Evolutionary conservation across 2,888 invertebrate species (phyloP).

Genomic region (Athrips mouffetella): DNA sequence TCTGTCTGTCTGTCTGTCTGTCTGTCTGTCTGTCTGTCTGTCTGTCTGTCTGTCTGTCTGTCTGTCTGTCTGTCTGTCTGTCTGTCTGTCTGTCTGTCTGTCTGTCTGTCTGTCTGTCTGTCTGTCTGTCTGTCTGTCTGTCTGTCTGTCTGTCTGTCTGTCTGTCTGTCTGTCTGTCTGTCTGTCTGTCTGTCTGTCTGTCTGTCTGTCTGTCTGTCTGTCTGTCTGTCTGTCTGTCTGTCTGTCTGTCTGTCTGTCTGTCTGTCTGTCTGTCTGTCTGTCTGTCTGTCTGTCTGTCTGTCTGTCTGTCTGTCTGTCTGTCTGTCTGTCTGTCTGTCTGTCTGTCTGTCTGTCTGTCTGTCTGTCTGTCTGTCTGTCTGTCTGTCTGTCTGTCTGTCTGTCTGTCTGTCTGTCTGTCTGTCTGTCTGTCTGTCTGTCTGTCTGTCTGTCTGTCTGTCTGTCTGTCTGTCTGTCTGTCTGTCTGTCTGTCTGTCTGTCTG

Average conservation of each 20-base stretch:
- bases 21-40: conserved; percentile 1
- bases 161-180: conserved; percentile 1
- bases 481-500: conserved; percentile 1
- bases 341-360: conserved; percentile 1
- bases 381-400: conserved; percentile 1
- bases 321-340: conserved; percentile 1
- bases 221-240: conserved; percentile 1
- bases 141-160: conserved; percentile 1
- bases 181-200: conserved; percentile 1
- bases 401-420: conserved; percentile 1
- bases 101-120: conserved; percentile 1
- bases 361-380: conserved; percentile 1
- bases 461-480: conserved; percentile 1
- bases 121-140: conserved; percentile 1
- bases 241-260: conserved; percentile 1
- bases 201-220: conserved; percentile 1
- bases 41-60: conserved; percentile 1
- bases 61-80: conserved; percentile 1
- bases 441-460: conserved; percentile 1
- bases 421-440: conserved; percentile 1
- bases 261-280: conserved; percentile 1
- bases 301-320: conserved; percentile 1
- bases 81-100: conserved; percentile 1
- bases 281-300: conserved; percentile 1
- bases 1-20: conserved; percentile 1